Evolutionary conservation across 2,888 invertebrate species (phyloP).

Genomic region (Laothoe populi): DNA sequence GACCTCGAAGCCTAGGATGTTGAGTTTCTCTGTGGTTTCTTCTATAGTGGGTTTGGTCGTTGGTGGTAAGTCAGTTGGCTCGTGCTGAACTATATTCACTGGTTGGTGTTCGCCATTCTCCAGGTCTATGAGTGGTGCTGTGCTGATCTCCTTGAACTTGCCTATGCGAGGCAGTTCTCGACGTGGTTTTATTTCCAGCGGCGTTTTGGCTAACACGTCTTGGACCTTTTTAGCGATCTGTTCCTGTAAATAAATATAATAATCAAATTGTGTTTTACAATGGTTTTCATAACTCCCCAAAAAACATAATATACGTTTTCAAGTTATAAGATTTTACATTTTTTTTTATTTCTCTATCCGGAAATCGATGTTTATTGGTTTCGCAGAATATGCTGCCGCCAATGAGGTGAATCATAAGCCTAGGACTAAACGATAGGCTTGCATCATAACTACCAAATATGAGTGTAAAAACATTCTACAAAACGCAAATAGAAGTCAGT

Average conservation of each 20-base stretch:
- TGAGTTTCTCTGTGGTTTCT: constrained; percentile 55
- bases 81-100: neutral
- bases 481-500: no score
- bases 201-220: constrained; percentile 89
- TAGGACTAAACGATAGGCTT: no score
- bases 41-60: constrained; percentile 35
- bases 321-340: no score
- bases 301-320: no score
- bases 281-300: no score
- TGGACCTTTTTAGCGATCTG: constrained; percentile 90
- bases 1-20: constrained; percentile 65
- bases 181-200: constrained; percentile 84
- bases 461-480: no score
- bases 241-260: constrained; percentile 77
- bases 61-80: neutral
- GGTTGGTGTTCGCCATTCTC: constrained; percentile 33
- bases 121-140: constrained; percentile 64
- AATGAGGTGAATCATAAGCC: no score
- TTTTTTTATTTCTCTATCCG: no score
- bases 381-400: no score
- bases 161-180: constrained; percentile 66
- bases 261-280: no score
- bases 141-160: constrained; percentile 54
- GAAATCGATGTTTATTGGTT: no score
- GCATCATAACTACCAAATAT: no score